phyloP scores from a whole-genome alignment of 1,140 invertebrate species.

The Ceratina calcarata region DNA sequence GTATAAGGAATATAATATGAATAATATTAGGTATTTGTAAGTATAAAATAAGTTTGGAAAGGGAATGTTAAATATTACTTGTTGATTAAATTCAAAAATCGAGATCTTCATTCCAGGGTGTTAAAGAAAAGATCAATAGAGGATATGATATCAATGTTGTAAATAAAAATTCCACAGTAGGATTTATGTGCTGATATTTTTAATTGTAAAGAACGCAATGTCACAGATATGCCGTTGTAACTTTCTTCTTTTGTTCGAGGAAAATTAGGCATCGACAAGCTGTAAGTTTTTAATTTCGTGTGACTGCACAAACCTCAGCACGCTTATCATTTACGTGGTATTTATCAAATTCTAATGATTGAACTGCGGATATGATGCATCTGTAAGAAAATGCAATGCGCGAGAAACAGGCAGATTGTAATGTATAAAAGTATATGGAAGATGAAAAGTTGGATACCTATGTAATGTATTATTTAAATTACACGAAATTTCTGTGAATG shows the following conservation, averaged over 20 bases:
- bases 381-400: no score
- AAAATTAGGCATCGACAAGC: constrained; percentile 11
- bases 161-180: constrained; percentile 56
- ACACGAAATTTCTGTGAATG: no score
- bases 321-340: constrained; percentile 24
- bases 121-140: background rate
- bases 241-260: background rate
- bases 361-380: no score
- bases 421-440: no score
- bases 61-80: background rate
- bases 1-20: no score
- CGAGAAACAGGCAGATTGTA: constrained; percentile 48
- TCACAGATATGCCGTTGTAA: background rate
- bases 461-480: no score
- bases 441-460: no score
- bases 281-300: constrained; percentile 20
- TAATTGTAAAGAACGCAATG: constrained; percentile 16
- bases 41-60: background rate
- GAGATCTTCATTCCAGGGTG: no score
- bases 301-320: constrained; percentile 47
- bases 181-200: constrained; percentile 23
- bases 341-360: no score
- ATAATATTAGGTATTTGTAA: background rate
- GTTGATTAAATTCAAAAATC: background rate
- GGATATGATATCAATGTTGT: constrained; percentile 37